These are phyloP conservation scores for Polylopha cassiicola DNA, from an alignment of 2,888 invertebrate genomes.

Conservation along the genomic window DNA sequence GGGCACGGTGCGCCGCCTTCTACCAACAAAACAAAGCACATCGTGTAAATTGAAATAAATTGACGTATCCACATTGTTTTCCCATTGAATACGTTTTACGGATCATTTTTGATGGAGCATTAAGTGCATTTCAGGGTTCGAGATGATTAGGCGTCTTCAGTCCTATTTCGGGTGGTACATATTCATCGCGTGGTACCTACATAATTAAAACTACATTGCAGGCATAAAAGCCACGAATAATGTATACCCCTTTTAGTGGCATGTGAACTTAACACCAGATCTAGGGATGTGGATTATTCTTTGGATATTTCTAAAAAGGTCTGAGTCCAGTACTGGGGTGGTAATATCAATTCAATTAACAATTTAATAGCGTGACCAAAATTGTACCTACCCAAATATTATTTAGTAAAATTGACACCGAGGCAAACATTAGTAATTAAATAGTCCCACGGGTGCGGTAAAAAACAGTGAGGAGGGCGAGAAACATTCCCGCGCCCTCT, in stretches of 20 bases:
- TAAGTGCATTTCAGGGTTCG: constrained; percentile 22
- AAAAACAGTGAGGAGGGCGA: constrained; percentile 52
- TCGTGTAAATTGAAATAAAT: constrained; percentile 76
- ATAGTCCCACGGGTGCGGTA: constrained; percentile 66
- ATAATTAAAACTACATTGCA: constrained; percentile 19
- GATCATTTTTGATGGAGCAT: constrained; percentile 44
- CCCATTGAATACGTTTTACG: constrained; percentile 44
- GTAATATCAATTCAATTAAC: too few relatives aligned
- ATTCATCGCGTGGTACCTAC: constrained; percentile 8
- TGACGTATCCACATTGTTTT: constrained; percentile 62
- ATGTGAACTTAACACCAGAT: too few relatives aligned
- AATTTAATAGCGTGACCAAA: background rate
- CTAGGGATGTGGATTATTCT: too few relatives aligned
- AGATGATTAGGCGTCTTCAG: constrained; percentile 1
- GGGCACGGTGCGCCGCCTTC: constrained; percentile 60
- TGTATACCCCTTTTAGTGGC: too few relatives aligned
- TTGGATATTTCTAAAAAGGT: too few relatives aligned
- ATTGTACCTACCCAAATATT: constrained; percentile 6
- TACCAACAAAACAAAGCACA: constrained; percentile 62
- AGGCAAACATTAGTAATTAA: constrained; percentile 57
- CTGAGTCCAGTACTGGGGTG: too few relatives aligned
- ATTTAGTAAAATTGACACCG: constrained; percentile 28
- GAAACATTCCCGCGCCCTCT: constrained; percentile 70
- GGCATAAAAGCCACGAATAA: constrained; percentile 21
- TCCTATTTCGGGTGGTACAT: background rate